phyloP scores from a whole-genome alignment of 1,140 invertebrate species.

The Triops cancriformis region DNA sequence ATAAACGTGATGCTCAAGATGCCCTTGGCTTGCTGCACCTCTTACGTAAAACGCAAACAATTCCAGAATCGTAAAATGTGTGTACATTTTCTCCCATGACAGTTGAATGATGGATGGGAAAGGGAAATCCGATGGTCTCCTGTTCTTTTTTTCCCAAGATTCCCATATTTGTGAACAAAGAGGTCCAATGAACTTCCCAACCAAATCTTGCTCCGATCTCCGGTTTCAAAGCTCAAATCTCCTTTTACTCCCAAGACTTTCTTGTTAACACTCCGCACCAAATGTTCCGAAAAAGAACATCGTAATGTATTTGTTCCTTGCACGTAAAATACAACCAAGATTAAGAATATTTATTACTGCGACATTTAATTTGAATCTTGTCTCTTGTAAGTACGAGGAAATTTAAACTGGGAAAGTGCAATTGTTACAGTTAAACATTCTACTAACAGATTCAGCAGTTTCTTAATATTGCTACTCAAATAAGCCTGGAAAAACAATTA shows the following conservation, averaged over 20 bases:
- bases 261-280: background rate
- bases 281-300: background rate
- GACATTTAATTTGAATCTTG: no score
- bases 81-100: background rate
- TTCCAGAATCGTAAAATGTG: background rate
- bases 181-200: slow-evolving; percentile 3
- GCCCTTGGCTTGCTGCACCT: background rate
- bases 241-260: background rate
- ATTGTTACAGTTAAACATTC: no score
- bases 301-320: background rate
- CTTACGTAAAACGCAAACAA: background rate
- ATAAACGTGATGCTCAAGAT: background rate
- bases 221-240: slow-evolving; percentile 28
- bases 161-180: background rate
- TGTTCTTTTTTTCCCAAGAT: background rate
- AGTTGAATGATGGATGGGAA: background rate
- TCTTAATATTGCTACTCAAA: no score
- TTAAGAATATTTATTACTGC: slow-evolving; percentile 55
- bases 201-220: background rate
- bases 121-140: no score
- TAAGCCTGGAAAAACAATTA: no score
- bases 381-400: no score
- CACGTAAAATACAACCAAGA: background rate
- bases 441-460: no score
- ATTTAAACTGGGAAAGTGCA: no score